Evolutionary conservation across 2,888 invertebrate genomes (phyloP).

Genomic region (Heteromyza rotundicornis): DNA sequence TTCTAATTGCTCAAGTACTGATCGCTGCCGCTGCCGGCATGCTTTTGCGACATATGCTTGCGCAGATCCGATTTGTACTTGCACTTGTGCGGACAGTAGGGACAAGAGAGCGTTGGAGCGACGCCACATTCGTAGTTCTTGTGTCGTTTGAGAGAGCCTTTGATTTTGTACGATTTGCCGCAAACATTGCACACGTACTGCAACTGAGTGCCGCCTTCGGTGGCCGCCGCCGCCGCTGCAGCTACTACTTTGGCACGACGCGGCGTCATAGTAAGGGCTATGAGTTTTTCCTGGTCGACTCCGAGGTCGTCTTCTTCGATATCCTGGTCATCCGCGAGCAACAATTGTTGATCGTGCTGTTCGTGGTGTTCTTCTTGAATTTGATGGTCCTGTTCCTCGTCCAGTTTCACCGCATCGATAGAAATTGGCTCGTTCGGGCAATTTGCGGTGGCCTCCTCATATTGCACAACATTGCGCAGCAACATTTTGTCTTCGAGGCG

Average conservation of each 20-base stretch:
- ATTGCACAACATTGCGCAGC: conserved; percentile 54
- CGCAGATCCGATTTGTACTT: conserved; percentile 62
- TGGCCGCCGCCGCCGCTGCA: background rate
- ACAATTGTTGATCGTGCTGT: conserved; percentile 18
- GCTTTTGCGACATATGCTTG: conserved; percentile 60
- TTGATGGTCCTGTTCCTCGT: background rate
- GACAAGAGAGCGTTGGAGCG: conserved; percentile 55
- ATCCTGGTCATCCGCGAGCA: conserved; percentile 40
- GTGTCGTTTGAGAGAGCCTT: conserved; percentile 78
- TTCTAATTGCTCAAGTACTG: conserved; percentile 21
- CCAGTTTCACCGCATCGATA: conserved; percentile 7
- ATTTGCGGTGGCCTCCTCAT: conserved; percentile 40
- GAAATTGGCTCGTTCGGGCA: conserved; percentile 10
- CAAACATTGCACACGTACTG: conserved; percentile 72
- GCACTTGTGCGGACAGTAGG: conserved; percentile 60
- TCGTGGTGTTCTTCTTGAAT: conserved; percentile 15
- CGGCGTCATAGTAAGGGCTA: background rate
- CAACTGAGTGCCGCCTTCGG: conserved; percentile 26
- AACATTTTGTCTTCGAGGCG: conserved; percentile 52
- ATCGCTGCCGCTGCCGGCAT: conserved; percentile 32
- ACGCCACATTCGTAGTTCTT: conserved; percentile 74
- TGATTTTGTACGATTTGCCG: conserved; percentile 83
- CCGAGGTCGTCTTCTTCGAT: conserved; percentile 33
- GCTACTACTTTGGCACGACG: background rate
- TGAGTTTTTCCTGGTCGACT: background rate